These are phyloP conservation scores for Amiota minor DNA, from an alignment of 2,888 invertebrate species.

Conservation along the genomic window DNA sequence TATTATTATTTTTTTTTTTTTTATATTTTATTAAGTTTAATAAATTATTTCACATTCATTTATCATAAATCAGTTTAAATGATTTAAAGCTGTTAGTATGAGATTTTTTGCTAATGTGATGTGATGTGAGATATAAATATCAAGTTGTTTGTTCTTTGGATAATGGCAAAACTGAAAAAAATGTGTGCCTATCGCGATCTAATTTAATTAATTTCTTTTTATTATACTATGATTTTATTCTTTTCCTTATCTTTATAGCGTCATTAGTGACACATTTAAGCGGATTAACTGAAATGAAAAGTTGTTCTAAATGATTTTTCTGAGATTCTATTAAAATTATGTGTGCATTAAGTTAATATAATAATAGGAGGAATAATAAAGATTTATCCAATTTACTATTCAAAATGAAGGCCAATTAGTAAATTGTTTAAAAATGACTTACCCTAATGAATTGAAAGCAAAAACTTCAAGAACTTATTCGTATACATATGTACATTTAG, in stretches of 20 bases:
- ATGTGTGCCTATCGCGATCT: constrained; percentile 2
- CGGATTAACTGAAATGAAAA: neutral
- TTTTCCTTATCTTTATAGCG: neutral
- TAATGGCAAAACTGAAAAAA: too few species aligned
- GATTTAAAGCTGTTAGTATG: neutral
- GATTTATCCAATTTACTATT: too few species aligned
- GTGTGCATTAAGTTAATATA: too few species aligned
- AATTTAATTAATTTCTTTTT: constrained; percentile 15
- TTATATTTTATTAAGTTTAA: neutral
- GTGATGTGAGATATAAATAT: neutral
- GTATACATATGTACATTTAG: too few species aligned
- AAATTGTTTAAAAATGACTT: too few species aligned
- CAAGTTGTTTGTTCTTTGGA: too few species aligned
- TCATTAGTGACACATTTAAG: constrained; percentile 9
- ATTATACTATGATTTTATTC: neutral
- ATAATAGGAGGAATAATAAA: too few species aligned
- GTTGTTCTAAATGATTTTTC: too few species aligned
- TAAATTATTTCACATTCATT: neutral
- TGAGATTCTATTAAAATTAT: too few species aligned
- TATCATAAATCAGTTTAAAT: neutral
- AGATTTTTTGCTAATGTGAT: neutral
- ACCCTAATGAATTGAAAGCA: too few species aligned
- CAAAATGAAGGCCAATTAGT: too few species aligned
- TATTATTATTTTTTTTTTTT: neutral
- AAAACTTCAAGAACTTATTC: too few species aligned